phyloP scores from a whole-genome alignment of 2,888 invertebrate species.

The Eristalinus aeneus region DNA sequence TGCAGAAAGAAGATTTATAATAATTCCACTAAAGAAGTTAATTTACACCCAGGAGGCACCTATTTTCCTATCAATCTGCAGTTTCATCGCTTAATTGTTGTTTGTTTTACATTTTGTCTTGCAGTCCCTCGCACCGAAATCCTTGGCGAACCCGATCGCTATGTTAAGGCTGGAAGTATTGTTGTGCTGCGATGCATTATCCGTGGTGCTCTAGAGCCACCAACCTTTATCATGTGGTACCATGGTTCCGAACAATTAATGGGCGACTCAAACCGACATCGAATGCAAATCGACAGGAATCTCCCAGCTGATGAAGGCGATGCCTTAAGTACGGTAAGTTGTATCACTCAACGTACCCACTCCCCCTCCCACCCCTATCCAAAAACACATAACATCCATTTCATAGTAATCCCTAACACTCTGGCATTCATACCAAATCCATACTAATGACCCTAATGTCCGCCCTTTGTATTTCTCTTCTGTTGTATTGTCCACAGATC shows the following conservation, averaged over 20 bases:
- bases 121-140: constrained; percentile 96
- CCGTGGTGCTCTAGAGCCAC: constrained; percentile 94
- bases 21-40: too few species aligned
- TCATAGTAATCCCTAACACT: constrained; percentile 9
- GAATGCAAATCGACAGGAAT: constrained; percentile 79
- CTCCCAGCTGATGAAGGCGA: constrained; percentile 78
- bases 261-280: constrained; percentile 79
- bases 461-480: constrained; percentile 47
- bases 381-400: constrained; percentile 14
- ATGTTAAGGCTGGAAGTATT: constrained; percentile 94
- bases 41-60: too few species aligned
- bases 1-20: too few species aligned
- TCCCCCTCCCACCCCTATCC: not conserved
- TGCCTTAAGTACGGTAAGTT: constrained; percentile 79
- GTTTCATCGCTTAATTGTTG: too few species aligned
- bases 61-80: too few species aligned
- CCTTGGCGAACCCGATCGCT: constrained; percentile 92
- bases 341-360: not conserved
- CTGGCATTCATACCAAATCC: constrained; percentile 1
- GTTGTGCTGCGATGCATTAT: constrained; percentile 94
- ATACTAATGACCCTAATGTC: constrained; percentile 63
- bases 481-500: constrained; percentile 75
- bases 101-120: constrained; percentile 70
- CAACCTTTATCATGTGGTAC: constrained; percentile 97
- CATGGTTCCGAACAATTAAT: constrained; percentile 82